phyloP scores from a whole-genome alignment of 2,113 vertebrate species.

The Apteryx mantelli region DNA sequence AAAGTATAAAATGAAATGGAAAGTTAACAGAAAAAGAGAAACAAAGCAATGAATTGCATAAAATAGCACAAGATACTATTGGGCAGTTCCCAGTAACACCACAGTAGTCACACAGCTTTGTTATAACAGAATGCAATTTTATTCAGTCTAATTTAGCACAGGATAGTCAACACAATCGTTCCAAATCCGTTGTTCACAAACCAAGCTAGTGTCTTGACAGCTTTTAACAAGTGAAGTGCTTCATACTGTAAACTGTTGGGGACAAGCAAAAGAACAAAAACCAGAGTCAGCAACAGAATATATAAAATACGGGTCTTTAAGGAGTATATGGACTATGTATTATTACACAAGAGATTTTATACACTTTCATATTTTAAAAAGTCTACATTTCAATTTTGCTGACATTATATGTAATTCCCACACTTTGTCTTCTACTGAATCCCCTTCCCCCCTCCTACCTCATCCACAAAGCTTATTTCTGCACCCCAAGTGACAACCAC shows the following conservation, averaged over 20 bases:
- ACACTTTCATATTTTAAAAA: neutral
- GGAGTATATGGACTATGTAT: neutral
- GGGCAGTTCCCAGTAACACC: neutral
- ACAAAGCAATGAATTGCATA: conserved; percentile 21
- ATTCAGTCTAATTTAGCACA: conserved; percentile 53
- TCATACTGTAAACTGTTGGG: neutral
- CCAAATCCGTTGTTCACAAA: neutral
- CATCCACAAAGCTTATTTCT: conserved; percentile 10
- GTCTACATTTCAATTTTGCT: neutral
- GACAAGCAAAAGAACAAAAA: neutral
- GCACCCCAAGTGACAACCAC: neutral
- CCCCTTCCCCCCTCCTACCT: neutral
- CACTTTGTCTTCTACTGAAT: conserved; percentile 6
- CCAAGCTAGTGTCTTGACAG: conserved; percentile 36
- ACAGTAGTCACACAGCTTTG: conserved; percentile 22
- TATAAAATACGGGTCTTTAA: neutral
- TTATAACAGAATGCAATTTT: conserved; percentile 42
- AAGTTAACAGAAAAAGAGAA: conserved; percentile 17
- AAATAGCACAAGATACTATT: conserved; percentile 23
- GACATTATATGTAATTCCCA: conserved; percentile 17
- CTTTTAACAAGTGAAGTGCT: conserved; percentile 21
- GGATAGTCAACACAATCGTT: conserved; percentile 37
- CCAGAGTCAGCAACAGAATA: neutral
- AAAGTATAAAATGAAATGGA: conserved; percentile 26
- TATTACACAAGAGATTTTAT: neutral